phyloP scores from a whole-genome alignment of 2,888 invertebrate species.

The Troglohyphantes excavatus region DNA sequence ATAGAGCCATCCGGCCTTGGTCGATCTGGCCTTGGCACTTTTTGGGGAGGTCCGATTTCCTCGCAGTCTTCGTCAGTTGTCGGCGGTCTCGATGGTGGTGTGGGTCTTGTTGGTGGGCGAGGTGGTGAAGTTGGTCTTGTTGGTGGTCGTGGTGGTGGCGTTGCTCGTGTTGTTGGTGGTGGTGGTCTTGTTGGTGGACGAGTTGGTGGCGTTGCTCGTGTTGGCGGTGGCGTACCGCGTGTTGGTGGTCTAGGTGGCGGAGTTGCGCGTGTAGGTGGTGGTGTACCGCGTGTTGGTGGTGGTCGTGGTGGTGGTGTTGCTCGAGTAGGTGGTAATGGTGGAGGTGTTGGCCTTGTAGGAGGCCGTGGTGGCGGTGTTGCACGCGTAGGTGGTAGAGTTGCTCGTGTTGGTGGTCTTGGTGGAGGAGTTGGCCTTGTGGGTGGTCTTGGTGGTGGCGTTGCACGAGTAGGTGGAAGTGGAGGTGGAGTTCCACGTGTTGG shows the following conservation, averaged over 20 bases:
- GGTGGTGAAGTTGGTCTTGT: constrained; percentile 50
- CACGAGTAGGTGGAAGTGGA: constrained; percentile 10
- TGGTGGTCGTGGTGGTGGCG: constrained; percentile 65
- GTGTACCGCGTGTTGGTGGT: constrained; percentile 48
- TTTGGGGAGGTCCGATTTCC: constrained; percentile 71
- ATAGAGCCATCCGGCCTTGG: constrained; percentile 79
- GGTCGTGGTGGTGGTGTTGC: constrained; percentile 21
- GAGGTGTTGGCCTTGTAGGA: constrained; percentile 27
- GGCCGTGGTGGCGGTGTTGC: constrained; percentile 78
- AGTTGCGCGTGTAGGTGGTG: constrained; percentile 36
- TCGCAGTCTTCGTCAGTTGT: constrained; percentile 50
- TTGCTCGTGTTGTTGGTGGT: constrained; percentile 59
- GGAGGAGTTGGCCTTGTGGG: constrained; percentile 24
- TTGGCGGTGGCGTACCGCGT: constrained; percentile 34
- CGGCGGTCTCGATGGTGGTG: constrained; percentile 62
- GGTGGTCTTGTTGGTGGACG: constrained; percentile 49
- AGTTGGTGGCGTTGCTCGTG: constrained; percentile 80
- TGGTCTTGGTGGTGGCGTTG: constrained; percentile 21
- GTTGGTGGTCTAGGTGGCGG: constrained; percentile 44
- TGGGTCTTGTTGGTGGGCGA: constrained; percentile 54
- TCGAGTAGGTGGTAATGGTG: constrained; percentile 1
- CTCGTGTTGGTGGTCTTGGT: background rate
- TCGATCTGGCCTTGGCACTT: constrained; percentile 78
- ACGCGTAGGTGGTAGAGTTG: background rate
- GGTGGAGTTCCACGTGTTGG: background rate